phyloP scores from a whole-genome alignment of 2,797 vertebrate species.

The Hafferia zeledoni region DNA sequence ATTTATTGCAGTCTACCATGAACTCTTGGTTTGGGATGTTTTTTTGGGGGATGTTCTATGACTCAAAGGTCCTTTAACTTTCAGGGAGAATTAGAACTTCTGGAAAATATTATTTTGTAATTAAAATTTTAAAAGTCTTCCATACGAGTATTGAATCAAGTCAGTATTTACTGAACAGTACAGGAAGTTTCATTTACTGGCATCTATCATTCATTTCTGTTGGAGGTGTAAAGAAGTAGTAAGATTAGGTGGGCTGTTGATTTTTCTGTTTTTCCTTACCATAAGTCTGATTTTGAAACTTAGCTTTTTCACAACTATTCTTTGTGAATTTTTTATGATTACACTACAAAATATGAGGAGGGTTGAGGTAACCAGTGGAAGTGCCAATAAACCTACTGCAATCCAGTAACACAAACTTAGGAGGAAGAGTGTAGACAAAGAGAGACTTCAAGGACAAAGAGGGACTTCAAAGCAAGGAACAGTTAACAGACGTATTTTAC shows the following conservation, averaged over 20 bases:
- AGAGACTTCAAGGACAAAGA: not conserved
- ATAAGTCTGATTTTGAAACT: not conserved
- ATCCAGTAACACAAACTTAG: not conserved
- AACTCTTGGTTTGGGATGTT: accelerated
- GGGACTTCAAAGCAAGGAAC: not conserved
- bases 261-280: not conserved
- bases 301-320: not conserved
- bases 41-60: not conserved
- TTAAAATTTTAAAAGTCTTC: not conserved
- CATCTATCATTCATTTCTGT: not conserved
- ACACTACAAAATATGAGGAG: not conserved
- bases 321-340: not conserved
- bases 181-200: not conserved
- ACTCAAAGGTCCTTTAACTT: not conserved
- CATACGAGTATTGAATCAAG: not conserved
- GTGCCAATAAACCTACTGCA: not conserved
- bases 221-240: not conserved
- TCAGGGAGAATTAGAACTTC: not conserved
- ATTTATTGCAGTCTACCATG: not conserved
- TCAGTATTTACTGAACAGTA: not conserved
- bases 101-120: not conserved
- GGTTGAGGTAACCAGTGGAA: not conserved
- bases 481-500: not conserved
- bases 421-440: not conserved
- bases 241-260: not conserved